Percentiles rank a stretch among this genome's conserved stretches.
phyloP scores from a whole-genome alignment of 2,888 invertebrate genomes.

The Lampropteryx suffumata region DNA sequence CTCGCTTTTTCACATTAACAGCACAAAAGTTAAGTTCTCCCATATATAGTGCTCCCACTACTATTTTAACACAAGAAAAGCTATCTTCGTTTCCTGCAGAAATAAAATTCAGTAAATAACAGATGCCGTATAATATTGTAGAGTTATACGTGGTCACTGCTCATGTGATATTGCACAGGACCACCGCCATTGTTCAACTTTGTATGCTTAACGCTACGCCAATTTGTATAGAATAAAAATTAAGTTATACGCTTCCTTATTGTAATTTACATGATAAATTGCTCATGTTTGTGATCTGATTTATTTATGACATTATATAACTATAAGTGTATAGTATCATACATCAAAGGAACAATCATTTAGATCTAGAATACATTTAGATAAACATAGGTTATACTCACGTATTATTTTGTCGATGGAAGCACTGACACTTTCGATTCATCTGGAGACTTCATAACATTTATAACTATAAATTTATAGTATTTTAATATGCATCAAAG shows the following conservation, averaged over 20 bases:
- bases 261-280: conserved; percentile 47
- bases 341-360: too few relatives aligned
- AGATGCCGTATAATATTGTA: conserved; percentile 35
- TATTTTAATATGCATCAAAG: too few relatives aligned
- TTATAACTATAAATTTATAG: too few relatives aligned
- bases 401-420: too few relatives aligned
- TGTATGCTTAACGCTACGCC: conserved; percentile 50
- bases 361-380: too few relatives aligned
- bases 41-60: too few relatives aligned
- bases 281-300: conserved; percentile 17
- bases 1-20: conserved; percentile 8
- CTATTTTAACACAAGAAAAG: conserved; percentile 63
- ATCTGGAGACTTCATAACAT: too few relatives aligned
- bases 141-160: conserved; percentile 48
- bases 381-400: too few relatives aligned
- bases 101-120: conserved; percentile 48
- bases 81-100: conserved; percentile 50
- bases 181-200: conserved; percentile 59
- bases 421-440: too few relatives aligned
- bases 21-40: conserved; percentile 21
- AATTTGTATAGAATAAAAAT: conserved; percentile 62
- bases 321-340: too few relatives aligned
- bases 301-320: conserved; percentile 15
- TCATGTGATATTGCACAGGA: conserved; percentile 51
- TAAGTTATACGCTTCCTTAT: conserved; percentile 53